A percentile compares a stretch with the other conserved stretches of the same genome.
These are phyloP conservation scores for Drosophila eohydei DNA, from an alignment of 2,888 invertebrate species.

Conservation along the genomic window DNA sequence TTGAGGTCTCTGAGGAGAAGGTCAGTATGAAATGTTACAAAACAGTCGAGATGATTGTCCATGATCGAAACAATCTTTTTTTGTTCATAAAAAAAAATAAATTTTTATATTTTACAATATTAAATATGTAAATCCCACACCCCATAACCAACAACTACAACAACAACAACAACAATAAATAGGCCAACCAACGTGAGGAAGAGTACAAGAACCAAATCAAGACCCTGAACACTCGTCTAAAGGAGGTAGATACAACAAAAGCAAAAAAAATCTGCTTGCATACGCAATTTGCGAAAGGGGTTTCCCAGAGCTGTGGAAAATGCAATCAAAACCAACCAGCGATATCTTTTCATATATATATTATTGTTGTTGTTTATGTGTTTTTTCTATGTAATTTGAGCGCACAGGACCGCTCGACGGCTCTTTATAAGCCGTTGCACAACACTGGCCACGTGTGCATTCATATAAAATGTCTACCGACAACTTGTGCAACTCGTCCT, in stretches of 20 bases:
- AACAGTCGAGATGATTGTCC: neutral
- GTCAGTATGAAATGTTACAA: slow-evolving; percentile 87
- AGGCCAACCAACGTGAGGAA: slow-evolving; percentile 99
- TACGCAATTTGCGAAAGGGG: slow-evolving; percentile 49
- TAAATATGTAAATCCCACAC: slow-evolving; percentile 31
- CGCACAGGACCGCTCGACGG: slow-evolving; percentile 40
- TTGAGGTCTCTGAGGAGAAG: slow-evolving; percentile 99
- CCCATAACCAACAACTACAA: slow-evolving; percentile 58
- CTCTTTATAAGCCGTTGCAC: slow-evolving; percentile 15
- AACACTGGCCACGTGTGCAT: slow-evolving; percentile 42
- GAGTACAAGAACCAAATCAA: slow-evolving; percentile 99
- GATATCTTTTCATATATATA: slow-evolving; percentile 40
- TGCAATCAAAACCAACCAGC: slow-evolving; percentile 61
- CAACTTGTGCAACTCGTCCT: slow-evolving; percentile 44
- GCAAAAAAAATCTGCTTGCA: slow-evolving; percentile 14
- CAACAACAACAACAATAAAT: slow-evolving; percentile 75
- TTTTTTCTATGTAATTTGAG: slow-evolving; percentile 31
- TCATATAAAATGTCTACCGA: slow-evolving; percentile 84
- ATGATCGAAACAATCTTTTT: slow-evolving; percentile 11
- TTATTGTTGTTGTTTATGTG: slow-evolving; percentile 71
- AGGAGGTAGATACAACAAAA: slow-evolving; percentile 91
- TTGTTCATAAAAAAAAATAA: slow-evolving; percentile 16
- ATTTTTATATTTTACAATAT: slow-evolving; percentile 34
- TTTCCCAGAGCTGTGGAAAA: slow-evolving; percentile 65
- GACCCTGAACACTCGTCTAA: slow-evolving; percentile 98